Evolutionary conservation across 1,140 invertebrate species (phyloP), one percentile per base, ranked within the genome.

Genomic region (Metopolophium dirhodum): DNA sequence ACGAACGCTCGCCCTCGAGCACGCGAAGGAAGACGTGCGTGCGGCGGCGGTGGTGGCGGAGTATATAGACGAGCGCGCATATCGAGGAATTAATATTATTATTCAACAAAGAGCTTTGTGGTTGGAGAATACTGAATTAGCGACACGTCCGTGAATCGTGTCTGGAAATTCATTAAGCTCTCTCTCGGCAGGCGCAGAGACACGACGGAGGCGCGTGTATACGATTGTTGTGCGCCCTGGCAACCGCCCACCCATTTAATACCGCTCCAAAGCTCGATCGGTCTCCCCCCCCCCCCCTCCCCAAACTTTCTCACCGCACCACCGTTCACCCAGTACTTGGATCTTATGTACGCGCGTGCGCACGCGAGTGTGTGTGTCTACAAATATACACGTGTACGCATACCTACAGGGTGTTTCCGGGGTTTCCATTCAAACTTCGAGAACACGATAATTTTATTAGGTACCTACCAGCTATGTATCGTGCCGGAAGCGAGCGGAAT

Each of bases 141-240:
- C 57, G 57, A 91, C 90, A 91, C 90, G 90, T 68, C 90, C 57
- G 54, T 37, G 26, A 91, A n/a, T 77, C 90, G 90, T 91, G 90
- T 91, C 61, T 91, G 61, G 90, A 77, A 91, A 91, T 91, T 91
- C 90, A 91, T 91, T 91, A 47, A 91, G 61, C 90, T 22, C 22
- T 86, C 37, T 14, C 37, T 14, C 41, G 22, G 14, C 45, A 37
- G 37, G 37, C 83, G 22, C 83, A 41, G 30, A 77, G 41, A 26
- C 35, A 57, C 35, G 49, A 14, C 49, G 49, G 22, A 47, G 86
- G 18, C 30, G 30, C 45, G 30, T 26, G 26, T 45, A 41, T 41
- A 47, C 85, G 86, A 86, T n/a, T 77, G 61, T 77, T 77, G 45
- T 30, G 11, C 45, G 26, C 41, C 41, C 14, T 18, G 26, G 3